Base-by-base conservation (phyloP, 1,140 invertebrate species). In the Aphelenchoides besseyi region DNA sequence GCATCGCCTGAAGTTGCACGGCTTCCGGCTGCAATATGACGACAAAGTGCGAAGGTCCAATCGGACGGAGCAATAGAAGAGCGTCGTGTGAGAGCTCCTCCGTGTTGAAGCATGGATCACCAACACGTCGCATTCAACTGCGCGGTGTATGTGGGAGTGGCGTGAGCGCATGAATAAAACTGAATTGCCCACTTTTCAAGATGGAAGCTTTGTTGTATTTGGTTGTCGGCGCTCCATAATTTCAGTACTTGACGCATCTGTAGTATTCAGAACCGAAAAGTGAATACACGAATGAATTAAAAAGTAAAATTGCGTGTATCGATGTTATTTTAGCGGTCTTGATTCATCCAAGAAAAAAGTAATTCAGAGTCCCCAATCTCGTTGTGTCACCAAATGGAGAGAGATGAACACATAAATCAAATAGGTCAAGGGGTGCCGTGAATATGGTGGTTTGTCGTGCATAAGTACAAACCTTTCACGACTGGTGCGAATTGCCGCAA, bases 91-190 rank as follows among this genome's bases (percentile, higher is more conserved):
- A n/a, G n/a, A n/a, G 41, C 41, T 48, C 23, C 41, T 48, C 41
- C 41, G 41, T 48, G 41, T 48, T 23, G 41, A 48, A 48, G 41
- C 41, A 23, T 48, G 41, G 41, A 48, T 48, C 41, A 48, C 41
- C 41, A 48, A 48, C 41, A 16, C 41, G 41, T 48, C 12, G 41
- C 41, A 23, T 12, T 48, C 41, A 23, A 48, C 41, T 23, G 41
- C 41, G n/a, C 41, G 41, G 12, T 12, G 41, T 48, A 48, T 48
- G 12, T 48, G 41, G 41, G 41, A 48, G 41, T 48, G 41, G 41
- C 41, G 41, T 48, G 41, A 48, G 41, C 41, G 41, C 41, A 48
- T 48, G 41, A 48, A 48, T 48, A 48, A 48, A 48, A 48, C 41
- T 23, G 41, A 48, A 48, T 48, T 48, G 41, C 41, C 41, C 41